Evolutionary conservation across 2,113 vertebrate species (phyloP).

Genomic region (Anoura caudifer): DNA sequence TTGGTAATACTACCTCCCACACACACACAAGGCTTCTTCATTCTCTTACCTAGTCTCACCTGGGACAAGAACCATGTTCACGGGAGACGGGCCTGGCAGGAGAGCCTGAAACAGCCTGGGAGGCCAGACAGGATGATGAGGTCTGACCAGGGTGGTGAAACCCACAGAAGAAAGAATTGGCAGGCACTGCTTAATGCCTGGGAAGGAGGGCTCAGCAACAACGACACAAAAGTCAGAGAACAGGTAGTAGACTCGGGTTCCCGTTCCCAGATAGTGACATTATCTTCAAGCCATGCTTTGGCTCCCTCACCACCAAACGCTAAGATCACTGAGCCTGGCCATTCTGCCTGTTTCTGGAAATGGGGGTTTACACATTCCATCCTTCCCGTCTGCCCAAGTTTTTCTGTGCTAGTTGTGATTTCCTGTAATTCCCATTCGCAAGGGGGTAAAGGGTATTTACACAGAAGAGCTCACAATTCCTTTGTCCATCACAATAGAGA

Average conservation of each 20-base stretch:
- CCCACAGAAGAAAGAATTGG: neutral
- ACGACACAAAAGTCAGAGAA: neutral
- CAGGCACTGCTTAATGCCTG: neutral
- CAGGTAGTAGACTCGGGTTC: constrained; percentile 2
- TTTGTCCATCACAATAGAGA: constrained; percentile 1
- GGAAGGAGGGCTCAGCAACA: neutral
- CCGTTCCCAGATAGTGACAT: constrained; percentile 21
- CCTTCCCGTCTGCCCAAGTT: constrained; percentile 23
- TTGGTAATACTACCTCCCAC: neutral
- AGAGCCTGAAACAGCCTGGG: neutral
- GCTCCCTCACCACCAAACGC: neutral
- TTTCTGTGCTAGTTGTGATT: constrained; percentile 50
- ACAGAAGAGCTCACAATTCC: neutral
- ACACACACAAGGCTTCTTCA: neutral
- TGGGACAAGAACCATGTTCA: neutral
- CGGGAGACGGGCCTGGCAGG: neutral
- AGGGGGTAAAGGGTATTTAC: neutral
- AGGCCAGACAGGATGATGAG: neutral
- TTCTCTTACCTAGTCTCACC: constrained; percentile 7
- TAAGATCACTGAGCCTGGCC: neutral
- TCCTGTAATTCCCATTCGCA: constrained; percentile 52
- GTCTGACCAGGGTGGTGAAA: neutral
- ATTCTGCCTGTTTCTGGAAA: constrained; percentile 56
- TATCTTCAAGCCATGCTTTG: constrained; percentile 17
- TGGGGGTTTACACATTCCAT: constrained; percentile 25